Base-by-base conservation (phyloP, 1,140 invertebrate genomes). In the Zaprionus taronus region DNA sequence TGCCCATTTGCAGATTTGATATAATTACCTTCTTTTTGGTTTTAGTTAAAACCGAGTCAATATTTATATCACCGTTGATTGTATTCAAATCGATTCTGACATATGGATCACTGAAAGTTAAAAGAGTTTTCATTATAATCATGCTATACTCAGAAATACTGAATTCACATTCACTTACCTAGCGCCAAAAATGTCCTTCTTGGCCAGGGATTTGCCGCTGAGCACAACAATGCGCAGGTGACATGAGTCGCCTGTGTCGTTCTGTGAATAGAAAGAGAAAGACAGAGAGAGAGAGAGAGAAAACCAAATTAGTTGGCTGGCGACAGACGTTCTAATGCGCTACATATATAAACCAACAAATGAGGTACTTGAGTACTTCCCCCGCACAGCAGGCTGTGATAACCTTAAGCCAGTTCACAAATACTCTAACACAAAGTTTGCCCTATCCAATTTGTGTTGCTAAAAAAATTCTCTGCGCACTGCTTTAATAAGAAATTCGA, bases 131-230 rank as follows among this genome's bases (percentile, higher is more conserved):
- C 6, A 34, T 17, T 2, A 1, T 20, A 47, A 34, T 9, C 9
- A 9, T 14, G 6, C 5, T 51, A 51, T 51, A 51, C 3, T 14
- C 11, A 5, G 14, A 12, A 15, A 38, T 38, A 9, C 15, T 57
- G 9, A 9, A 11, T 31, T 55, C 12, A 36, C 6, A 20, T 17
- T 14, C 5, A 92, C 93, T 94, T 94, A 98, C 97, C 97, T 98
- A 81, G 98, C 98, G 89, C 98, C 98, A 95, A 99, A 99, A 85
- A 99, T 99, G 93, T 99, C 98, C 93, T 99, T 99, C 93, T 98
- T 99, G 31, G 98, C 98, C 89, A 99, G 94, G 81, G 97, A 96
- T 93, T 97, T 96, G 34, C 98, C 98, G 83, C 96, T 96, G 69
- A 98, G 95, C 62, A 99, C 96, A 93, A 95, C 96, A 83, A 98